Percentiles rank a stretch among this genome's conserved stretches.
Conservation (phyloP, 2,888 invertebrate species). For the Criorhina ranunculi region DNA sequence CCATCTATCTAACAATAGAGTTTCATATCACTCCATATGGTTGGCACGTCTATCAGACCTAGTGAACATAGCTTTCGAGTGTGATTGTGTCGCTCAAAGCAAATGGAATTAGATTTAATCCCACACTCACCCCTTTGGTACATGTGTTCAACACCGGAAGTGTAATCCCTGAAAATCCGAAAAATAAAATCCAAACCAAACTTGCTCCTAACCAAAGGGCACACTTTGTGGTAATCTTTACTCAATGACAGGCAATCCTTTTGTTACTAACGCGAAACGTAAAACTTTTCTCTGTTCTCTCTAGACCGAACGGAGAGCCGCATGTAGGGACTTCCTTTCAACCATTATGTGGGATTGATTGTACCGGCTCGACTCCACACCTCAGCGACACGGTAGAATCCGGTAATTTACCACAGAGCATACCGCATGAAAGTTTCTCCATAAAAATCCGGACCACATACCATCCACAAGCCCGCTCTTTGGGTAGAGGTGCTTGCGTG, state of each 20-base stretch:
- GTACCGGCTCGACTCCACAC: constrained; percentile 3
- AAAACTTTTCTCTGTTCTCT: constrained; percentile 10
- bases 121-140: neutral
- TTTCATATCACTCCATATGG: neutral
- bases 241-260: constrained; percentile 20
- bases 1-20: no score
- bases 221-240: constrained; percentile 16
- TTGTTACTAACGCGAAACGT: constrained; percentile 3
- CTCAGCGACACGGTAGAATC: neutral
- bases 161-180: constrained; percentile 13
- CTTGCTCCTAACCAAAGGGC: neutral
- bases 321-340: constrained; percentile 16
- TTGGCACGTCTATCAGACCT: neutral
- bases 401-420: constrained; percentile 53
- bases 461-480: constrained; percentile 1
- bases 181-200: constrained; percentile 14
- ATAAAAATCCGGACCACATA: constrained; percentile 23
- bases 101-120: constrained; percentile 10
- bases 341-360: constrained; percentile 26
- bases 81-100: constrained; percentile 9
- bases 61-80: neutral
- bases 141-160: constrained; percentile 9
- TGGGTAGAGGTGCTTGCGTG: constrained; percentile 11
- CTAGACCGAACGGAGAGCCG: neutral
- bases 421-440: constrained; percentile 27